These are phyloP conservation scores for Strigamia transsilvanica DNA, from an alignment of 2,888 invertebrate species.

Conservation along the genomic window DNA sequence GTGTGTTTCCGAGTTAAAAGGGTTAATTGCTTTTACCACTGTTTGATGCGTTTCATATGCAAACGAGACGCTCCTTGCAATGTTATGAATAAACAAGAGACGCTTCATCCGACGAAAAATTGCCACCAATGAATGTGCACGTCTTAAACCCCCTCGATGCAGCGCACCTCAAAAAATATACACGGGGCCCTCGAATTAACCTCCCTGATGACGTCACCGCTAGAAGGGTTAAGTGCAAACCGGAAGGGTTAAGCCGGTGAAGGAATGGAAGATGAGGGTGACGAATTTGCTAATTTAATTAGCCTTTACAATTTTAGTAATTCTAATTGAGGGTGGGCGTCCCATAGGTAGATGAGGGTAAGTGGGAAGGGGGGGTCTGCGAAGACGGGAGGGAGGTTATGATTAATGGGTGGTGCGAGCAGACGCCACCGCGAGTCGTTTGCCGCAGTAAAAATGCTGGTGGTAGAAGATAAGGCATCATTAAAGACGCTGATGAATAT, in stretches of 20 bases:
- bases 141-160: background rate
- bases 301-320: slow-evolving; percentile 50
- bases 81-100: slow-evolving; percentile 40
- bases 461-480: slow-evolving; percentile 48
- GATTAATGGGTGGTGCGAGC: slow-evolving; percentile 46
- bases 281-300: slow-evolving; percentile 51
- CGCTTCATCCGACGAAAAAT: background rate
- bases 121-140: slow-evolving; percentile 24
- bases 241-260: slow-evolving; percentile 29
- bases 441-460: slow-evolving; percentile 41
- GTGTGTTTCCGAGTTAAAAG: slow-evolving; percentile 26
- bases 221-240: slow-evolving; percentile 27
- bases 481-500: slow-evolving; percentile 51
- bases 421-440: slow-evolving; percentile 40
- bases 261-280: slow-evolving; percentile 27
- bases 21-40: slow-evolving; percentile 13
- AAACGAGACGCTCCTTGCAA: slow-evolving; percentile 12
- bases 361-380: background rate
- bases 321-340: slow-evolving; percentile 40
- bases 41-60: slow-evolving; percentile 39
- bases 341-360: slow-evolving; percentile 20
- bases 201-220: slow-evolving; percentile 16
- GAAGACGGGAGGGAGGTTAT: slow-evolving; percentile 24
- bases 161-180: slow-evolving; percentile 17
- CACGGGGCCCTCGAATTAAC: background rate